Evolutionary conservation across 2,113 vertebrate species (phyloP), one percentile per base, ranked within the genome.

Genomic region (Lepidothrix coronata): DNA sequence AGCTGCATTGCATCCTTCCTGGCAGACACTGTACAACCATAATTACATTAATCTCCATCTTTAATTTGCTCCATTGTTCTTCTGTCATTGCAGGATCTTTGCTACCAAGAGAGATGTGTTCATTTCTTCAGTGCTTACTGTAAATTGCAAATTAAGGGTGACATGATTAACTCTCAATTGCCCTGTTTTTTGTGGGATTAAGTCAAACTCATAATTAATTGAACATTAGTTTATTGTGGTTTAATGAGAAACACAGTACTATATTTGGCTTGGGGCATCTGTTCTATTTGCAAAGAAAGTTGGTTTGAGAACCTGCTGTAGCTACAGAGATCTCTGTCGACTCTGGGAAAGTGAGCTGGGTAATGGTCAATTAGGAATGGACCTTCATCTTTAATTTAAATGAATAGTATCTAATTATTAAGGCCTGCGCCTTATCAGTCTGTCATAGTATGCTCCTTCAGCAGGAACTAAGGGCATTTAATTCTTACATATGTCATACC

Each of bases 31-130:
- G 71, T 43, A 92, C 90, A 95, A 87, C 70, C 41, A 33, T 89
- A 88, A 95, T 91, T 73, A 59, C 72, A n/a, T 65, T 91, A 58
- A 87, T 85, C 37, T 91, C 27, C 54, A 48, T 73, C 52, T 83
- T 58, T 81, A 91, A 95, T 93, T 76, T 80, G 51, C 33, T 66
- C 55, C 37, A 76, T 85, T 94, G 75, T 94, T 5, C 52, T 94
- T 74, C 78, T 91, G 75, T 95, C 74, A 67, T 77, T 97, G 52
- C n/a, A 77, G 54, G 48, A 80, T 76, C 75, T 68, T 89, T 88
- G 15, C 52, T 75, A 88, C 72, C 57, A 65, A 80, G 88, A 3
- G 5, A 14, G 20, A 25, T 82, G 28, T 91, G 54, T 88, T 93
- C 37, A 85, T 95, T 96, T 95, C 31, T 22, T 80, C 55, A 27